These are phyloP conservation scores for Harpegnathos saltator DNA, from an alignment of 1,140 invertebrate genomes.

Conservation along the genomic window DNA sequence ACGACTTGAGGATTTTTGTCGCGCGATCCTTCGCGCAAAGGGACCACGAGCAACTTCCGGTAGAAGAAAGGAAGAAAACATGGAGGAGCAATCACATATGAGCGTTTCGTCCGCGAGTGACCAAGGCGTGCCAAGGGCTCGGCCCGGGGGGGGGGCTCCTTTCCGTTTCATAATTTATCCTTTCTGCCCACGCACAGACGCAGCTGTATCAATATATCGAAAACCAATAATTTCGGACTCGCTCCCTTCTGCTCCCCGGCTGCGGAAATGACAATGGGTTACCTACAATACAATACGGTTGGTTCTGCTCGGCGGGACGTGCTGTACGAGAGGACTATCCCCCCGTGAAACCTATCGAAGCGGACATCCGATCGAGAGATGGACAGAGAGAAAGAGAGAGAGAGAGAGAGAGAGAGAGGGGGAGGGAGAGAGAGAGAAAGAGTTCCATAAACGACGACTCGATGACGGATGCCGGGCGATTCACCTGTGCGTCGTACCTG, in stretches of 20 bases:
- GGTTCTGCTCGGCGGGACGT: conserved; percentile 35
- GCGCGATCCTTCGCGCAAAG: no score
- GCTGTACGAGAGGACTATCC: conserved; percentile 70
- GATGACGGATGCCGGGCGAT: conserved; percentile 47
- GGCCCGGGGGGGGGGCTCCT: no score
- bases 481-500: conserved; percentile 42
- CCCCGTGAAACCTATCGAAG: conserved; percentile 83
- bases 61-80: no score
- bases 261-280: conserved; percentile 27
- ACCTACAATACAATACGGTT: conserved; percentile 23
- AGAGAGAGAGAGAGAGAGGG: background rate
- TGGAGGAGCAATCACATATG: no score
- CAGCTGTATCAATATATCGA: conserved; percentile 5
- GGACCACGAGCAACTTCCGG: no score
- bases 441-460: no score
- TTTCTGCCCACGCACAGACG: no score
- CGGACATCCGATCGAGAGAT: conserved; percentile 77
- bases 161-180: background rate
- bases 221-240: conserved; percentile 23
- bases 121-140: background rate
- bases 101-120: background rate
- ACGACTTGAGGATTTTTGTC: no score
- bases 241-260: conserved; percentile 2
- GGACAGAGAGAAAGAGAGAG: conserved; percentile 11
- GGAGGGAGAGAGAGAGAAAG: background rate